These are phyloP conservation scores for Ancistrus triradiatus DNA, from an alignment of 2,113 vertebrate species.

Conservation along the genomic window DNA sequence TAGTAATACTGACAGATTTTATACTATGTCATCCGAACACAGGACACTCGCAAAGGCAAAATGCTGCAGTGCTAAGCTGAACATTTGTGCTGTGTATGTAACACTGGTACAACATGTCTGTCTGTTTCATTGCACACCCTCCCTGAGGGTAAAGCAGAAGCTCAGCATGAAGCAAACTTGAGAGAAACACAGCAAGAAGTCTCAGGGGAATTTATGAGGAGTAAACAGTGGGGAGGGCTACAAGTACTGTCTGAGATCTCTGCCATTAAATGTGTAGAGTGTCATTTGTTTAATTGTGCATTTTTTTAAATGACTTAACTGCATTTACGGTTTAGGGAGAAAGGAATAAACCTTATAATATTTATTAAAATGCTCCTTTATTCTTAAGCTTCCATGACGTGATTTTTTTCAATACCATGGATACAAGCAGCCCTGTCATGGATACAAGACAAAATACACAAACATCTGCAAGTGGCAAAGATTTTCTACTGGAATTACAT, in stretches of 20 bases:
- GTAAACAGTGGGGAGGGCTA: no score
- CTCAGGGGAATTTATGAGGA: slow-evolving; percentile 27
- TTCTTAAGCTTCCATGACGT: no score
- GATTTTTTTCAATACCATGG: no score
- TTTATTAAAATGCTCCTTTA: slow-evolving; percentile 18
- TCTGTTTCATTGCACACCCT: slow-evolving; percentile 26
- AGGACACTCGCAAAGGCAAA: slow-evolving; percentile 4
- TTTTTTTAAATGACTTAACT: neutral
- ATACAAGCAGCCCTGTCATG: no score
- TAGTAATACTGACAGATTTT: slow-evolving; percentile 4
- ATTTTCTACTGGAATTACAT: no score
- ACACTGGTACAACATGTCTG: slow-evolving; percentile 18
- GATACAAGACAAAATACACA: no score
- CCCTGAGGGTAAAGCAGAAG: slow-evolving; percentile 6
- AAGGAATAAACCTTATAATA: slow-evolving; percentile 23
- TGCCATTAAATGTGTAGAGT: no score
- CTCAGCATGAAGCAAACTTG: slow-evolving; percentile 8
- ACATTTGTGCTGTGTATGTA: slow-evolving; percentile 21
- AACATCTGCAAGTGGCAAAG: no score
- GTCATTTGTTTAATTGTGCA: no score
- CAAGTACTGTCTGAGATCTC: no score
- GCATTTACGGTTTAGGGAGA: slow-evolving; percentile 15
- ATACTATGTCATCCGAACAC: slow-evolving; percentile 15
- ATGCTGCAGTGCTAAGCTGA: slow-evolving; percentile 21
- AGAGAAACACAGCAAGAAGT: slow-evolving; percentile 7